These are phyloP conservation scores for Hylyphantes graminicola DNA, from an alignment of 1,140 invertebrate species.

Conservation along the genomic window DNA sequence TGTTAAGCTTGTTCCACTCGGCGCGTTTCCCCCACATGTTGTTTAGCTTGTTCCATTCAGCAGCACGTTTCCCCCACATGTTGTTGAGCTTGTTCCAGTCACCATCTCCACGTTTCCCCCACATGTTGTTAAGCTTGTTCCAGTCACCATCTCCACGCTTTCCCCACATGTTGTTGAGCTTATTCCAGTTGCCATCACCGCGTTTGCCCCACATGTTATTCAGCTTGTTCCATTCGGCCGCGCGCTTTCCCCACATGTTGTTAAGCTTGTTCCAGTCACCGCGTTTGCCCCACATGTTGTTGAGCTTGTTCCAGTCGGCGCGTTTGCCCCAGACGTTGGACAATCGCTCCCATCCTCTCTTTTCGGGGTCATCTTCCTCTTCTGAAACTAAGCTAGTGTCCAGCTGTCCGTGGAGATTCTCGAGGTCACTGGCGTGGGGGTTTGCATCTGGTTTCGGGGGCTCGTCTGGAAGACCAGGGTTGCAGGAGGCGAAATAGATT, in stretches of 20 bases:
- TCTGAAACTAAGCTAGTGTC: background rate
- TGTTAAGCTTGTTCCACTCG: constrained; percentile 61
- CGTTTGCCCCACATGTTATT: constrained; percentile 61
- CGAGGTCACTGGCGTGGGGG: background rate
- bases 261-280: constrained; percentile 60
- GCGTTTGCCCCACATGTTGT: constrained; percentile 56
- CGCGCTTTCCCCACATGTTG: constrained; percentile 59
- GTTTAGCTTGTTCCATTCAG: constrained; percentile 60
- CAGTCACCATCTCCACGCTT: constrained; percentile 68
- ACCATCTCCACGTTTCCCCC: constrained; percentile 60
- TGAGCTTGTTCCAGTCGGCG: constrained; percentile 65
- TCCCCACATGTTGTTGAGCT: constrained; percentile 74
- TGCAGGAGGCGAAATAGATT: constrained; percentile 37
- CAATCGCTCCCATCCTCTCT: constrained; percentile 63
- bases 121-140: constrained; percentile 61
- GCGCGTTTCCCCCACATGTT: constrained; percentile 59
- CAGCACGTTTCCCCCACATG: constrained; percentile 66
- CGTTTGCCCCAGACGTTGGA: constrained; percentile 59
- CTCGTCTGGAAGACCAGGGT: constrained; percentile 25
- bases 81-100: constrained; percentile 56
- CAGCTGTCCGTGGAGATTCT: constrained; percentile 18
- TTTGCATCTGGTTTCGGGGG: constrained; percentile 16
- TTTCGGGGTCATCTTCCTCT: background rate
- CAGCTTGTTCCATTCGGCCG: constrained; percentile 61
- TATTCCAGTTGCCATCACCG: constrained; percentile 66